Percentiles rank a stretch among this genome's conserved stretches.
Evolutionary conservation across 2,888 invertebrate species (phyloP).

Genomic region (Linnaemya tessellans): DNA sequence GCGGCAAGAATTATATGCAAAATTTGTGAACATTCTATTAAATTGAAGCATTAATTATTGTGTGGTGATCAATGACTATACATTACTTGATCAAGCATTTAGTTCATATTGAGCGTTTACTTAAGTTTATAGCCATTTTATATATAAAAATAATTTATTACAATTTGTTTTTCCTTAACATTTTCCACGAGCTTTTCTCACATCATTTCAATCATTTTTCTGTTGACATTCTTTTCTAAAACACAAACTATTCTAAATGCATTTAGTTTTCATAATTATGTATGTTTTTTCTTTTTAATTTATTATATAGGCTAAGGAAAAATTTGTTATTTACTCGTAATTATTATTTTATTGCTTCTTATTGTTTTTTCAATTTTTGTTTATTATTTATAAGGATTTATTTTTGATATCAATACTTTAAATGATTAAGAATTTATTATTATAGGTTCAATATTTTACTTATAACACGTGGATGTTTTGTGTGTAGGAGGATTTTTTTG

Average conservation of each 20-base stretch:
- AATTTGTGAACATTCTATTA: not conserved
- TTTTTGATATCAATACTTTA: slow-evolving; percentile 58
- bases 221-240: slow-evolving; percentile 6
- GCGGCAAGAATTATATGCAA: not conserved
- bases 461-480: not conserved
- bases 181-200: slow-evolving; percentile 16
- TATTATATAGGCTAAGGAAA: slow-evolving; percentile 53
- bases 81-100: slow-evolving; percentile 46
- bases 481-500: slow-evolving; percentile 20
- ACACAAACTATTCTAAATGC: slow-evolving; percentile 67
- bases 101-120: slow-evolving; percentile 24
- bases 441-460: slow-evolving; percentile 30
- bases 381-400: slow-evolving; percentile 36
- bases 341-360: slow-evolving; percentile 66
- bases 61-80: slow-evolving; percentile 39
- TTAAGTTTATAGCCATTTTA: slow-evolving; percentile 53
- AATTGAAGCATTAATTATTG: slow-evolving; percentile 52
- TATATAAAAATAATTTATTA: slow-evolving; percentile 59
- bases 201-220: not conserved
- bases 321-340: no score
- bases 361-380: slow-evolving; percentile 39
- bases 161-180: slow-evolving; percentile 22
- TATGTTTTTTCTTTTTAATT: slow-evolving; percentile 26
- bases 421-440: slow-evolving; percentile 49
- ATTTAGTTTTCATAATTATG: slow-evolving; percentile 51